A percentile compares a stretch with the other conserved stretches of the same genome.
These are phyloP conservation scores for Marmota monax DNA, from an alignment of 2,113 vertebrate species.

Conservation along the genomic window DNA sequence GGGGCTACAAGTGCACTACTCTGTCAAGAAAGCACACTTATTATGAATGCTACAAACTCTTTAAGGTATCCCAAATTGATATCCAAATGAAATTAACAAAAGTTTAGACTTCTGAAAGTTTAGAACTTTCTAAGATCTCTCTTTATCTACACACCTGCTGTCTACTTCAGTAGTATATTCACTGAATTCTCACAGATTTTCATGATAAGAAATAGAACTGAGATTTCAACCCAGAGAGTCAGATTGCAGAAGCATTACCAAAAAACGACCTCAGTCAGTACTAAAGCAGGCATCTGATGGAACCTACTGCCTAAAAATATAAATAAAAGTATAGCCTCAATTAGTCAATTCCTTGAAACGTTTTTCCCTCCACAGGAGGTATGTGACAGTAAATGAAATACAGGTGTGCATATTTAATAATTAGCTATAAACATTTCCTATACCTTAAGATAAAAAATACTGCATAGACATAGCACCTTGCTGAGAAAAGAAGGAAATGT, in stretches of 20 bases:
- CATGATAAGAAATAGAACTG: background rate
- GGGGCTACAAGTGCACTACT: background rate
- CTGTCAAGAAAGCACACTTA: background rate
- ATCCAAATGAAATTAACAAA: background rate
- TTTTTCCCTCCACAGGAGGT: background rate
- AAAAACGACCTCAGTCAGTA: background rate
- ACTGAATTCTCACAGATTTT: background rate
- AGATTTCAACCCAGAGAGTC: background rate
- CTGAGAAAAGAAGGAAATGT: constrained; percentile 24
- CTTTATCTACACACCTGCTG: background rate
- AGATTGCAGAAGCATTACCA: background rate
- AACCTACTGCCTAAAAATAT: background rate
- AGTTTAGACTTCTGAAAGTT: background rate
- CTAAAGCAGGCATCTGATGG: background rate
- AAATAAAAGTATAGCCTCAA: background rate
- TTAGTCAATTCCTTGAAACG: background rate
- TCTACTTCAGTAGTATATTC: background rate
- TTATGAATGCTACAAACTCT: background rate
- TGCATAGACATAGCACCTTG: background rate
- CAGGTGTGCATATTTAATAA: background rate
- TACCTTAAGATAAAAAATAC: background rate
- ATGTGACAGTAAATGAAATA: background rate
- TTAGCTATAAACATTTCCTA: background rate
- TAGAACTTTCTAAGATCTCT: background rate
- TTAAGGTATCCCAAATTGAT: background rate